Conservation (phyloP, 2,113 vertebrate genomes). For the Melanocharis versteri region DNA sequence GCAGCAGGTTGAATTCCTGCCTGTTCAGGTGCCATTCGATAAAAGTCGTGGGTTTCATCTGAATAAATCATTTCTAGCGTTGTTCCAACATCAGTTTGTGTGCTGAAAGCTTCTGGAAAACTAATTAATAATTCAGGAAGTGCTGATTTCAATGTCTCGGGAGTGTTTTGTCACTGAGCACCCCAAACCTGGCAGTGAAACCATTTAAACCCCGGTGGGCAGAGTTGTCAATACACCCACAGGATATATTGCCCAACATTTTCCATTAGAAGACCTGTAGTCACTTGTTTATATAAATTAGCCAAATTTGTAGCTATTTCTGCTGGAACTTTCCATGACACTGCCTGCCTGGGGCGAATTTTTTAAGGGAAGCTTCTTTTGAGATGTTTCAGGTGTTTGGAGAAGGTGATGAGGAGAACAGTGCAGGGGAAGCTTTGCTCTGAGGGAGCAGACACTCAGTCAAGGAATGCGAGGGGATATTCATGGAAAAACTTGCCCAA, state of each 20-base stretch:
- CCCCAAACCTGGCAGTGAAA: neutral
- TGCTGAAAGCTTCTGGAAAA: neutral
- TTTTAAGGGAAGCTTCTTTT: neutral
- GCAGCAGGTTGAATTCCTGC: neutral
- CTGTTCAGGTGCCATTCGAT: neutral
- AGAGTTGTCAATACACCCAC: neutral
- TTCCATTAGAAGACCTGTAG: neutral
- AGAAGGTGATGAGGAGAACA: neutral
- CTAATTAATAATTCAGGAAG: neutral
- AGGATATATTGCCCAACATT: neutral
- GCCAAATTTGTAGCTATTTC: neutral
- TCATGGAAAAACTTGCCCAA: neutral
- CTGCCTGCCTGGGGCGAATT: neutral
- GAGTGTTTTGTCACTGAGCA: neutral
- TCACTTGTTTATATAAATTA: neutral
- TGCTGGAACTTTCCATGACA: neutral
- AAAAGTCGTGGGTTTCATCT: neutral
- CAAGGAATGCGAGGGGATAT: neutral
- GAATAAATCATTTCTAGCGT: neutral
- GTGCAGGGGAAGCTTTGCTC: neutral
- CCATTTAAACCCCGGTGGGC: neutral
- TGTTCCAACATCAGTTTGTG: neutral
- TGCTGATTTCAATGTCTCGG: neutral
- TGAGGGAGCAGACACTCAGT: neutral
- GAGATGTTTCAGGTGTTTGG: neutral